These are phyloP conservation scores for Pseudococcus viburni DNA, from an alignment of 2,888 invertebrate genomes.

Conservation along the genomic window DNA sequence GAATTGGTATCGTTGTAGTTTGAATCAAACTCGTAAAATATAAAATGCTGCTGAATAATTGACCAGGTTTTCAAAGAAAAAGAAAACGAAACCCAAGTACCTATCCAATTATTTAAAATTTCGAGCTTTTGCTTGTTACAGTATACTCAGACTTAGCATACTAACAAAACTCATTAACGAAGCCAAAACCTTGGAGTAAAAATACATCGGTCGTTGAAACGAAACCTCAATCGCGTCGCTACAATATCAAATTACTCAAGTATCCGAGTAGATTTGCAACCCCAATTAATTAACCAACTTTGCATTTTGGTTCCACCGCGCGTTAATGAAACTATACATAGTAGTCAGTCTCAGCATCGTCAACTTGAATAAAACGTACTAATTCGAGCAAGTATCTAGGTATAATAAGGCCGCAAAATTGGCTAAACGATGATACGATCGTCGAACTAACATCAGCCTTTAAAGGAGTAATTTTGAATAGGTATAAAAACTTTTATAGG, in stretches of 20 bases:
- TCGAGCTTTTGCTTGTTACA: slow-evolving; percentile 1
- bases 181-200: not conserved
- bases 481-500: not conserved
- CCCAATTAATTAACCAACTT: slow-evolving; percentile 54
- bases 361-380: slow-evolving; percentile 35
- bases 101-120: slow-evolving; percentile 35
- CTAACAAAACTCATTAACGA: slow-evolving; percentile 25
- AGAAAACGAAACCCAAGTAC: slow-evolving; percentile 29
- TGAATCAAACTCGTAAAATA: not conserved
- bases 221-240: slow-evolving; percentile 34
- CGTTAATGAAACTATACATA: slow-evolving; percentile 24
- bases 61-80: slow-evolving; percentile 12
- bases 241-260: slow-evolving; percentile 50
- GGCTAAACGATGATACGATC: not conserved
- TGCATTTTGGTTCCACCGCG: slow-evolving; percentile 30
- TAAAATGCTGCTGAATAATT: slow-evolving; percentile 18
- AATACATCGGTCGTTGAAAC: slow-evolving; percentile 33
- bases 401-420: not conserved
- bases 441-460: not conserved
- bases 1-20: not conserved
- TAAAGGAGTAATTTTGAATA: not conserved
- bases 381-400: slow-evolving; percentile 9
- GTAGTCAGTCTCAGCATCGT: not conserved
- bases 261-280: slow-evolving; percentile 48
- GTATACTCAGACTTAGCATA: not conserved